These are phyloP conservation scores for Porites divaricata DNA, from an alignment of 92 coral and sea anemone genomes.

Conservation along the genomic window DNA sequence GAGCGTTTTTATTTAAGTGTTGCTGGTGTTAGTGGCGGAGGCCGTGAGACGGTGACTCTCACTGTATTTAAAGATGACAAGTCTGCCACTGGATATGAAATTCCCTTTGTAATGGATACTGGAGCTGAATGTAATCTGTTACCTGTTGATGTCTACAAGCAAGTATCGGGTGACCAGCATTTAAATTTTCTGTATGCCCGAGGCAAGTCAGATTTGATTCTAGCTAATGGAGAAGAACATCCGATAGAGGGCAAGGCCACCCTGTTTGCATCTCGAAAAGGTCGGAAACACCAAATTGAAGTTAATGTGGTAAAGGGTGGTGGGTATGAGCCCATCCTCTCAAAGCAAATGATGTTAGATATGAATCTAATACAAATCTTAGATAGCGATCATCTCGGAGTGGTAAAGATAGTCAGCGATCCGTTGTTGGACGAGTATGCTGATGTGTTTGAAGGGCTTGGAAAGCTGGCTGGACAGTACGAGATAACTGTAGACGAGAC, in stretches of 20 bases:
- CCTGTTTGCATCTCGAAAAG: constrained; percentile 26
- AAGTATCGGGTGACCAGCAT: constrained; percentile 23
- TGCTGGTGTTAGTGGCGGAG: constrained; percentile 6
- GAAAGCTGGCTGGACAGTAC: constrained; percentile 35
- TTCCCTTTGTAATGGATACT: constrained; percentile 52
- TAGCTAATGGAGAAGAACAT: constrained; percentile 63
- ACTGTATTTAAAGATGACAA: constrained; percentile 16
- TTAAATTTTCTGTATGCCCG: constrained; percentile 17
- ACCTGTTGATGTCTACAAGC: constrained; percentile 46
- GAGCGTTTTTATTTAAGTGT: constrained; percentile 41
- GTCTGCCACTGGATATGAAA: constrained; percentile 7
- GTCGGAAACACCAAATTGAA: constrained; percentile 42
- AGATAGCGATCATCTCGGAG: constrained; percentile 29
- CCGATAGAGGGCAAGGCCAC: constrained; percentile 54
- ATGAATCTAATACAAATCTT: constrained; percentile 48
- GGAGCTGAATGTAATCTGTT: constrained; percentile 59
- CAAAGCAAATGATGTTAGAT: constrained; percentile 57
- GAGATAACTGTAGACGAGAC: constrained; percentile 26
- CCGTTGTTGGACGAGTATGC: constrained; percentile 35
- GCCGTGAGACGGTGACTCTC: constrained; percentile 50
- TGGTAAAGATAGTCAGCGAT: constrained; percentile 6
- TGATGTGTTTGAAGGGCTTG: constrained; percentile 47
- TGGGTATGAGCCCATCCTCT: constrained; percentile 61
- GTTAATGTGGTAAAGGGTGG: constrained; percentile 47
- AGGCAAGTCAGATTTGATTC: constrained; percentile 42